These are phyloP conservation scores for Aegithalos caudatus DNA, from an alignment of 2,113 vertebrate species.

Conservation along the genomic window DNA sequence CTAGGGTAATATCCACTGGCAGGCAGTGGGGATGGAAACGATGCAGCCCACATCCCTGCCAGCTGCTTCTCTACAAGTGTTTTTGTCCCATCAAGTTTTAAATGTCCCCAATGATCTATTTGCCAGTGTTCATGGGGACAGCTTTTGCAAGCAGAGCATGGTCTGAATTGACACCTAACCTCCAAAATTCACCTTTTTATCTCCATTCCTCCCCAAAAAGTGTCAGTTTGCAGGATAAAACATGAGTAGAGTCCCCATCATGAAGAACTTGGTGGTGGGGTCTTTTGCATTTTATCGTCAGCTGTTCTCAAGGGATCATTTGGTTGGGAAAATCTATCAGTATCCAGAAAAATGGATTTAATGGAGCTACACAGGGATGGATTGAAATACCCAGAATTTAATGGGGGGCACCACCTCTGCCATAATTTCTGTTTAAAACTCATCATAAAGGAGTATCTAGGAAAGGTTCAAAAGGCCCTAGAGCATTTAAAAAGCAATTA, in stretches of 20 bases:
- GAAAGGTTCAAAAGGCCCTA: not conserved
- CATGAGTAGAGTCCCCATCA: accelerated
- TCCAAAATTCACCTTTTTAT: not conserved
- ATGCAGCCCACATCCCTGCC: not conserved
- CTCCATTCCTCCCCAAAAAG: not conserved
- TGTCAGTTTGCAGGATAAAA: not conserved
- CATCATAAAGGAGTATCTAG: not conserved
- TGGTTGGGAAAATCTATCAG: not conserved
- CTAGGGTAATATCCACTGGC: not conserved
- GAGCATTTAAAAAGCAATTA: not conserved
- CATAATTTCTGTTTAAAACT: not conserved
- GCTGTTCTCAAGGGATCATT: not conserved
- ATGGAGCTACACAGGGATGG: not conserved
- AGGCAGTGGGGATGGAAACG: not conserved
- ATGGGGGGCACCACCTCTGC: not conserved
- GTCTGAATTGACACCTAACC: not conserved
- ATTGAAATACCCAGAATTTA: not conserved
- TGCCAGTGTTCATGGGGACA: not conserved
- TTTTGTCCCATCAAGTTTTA: not conserved
- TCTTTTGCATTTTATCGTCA: not conserved
- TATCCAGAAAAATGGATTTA: not conserved
- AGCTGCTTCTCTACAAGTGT: conserved; percentile 1
- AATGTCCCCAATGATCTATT: not conserved
- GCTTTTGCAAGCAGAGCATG: not conserved
- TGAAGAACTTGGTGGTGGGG: not conserved